A percentile compares a stretch with the other conserved stretches of the same genome.
These are phyloP conservation scores for Physella acuta DNA, from an alignment of 1,140 invertebrate species.

Conservation along the genomic window DNA sequence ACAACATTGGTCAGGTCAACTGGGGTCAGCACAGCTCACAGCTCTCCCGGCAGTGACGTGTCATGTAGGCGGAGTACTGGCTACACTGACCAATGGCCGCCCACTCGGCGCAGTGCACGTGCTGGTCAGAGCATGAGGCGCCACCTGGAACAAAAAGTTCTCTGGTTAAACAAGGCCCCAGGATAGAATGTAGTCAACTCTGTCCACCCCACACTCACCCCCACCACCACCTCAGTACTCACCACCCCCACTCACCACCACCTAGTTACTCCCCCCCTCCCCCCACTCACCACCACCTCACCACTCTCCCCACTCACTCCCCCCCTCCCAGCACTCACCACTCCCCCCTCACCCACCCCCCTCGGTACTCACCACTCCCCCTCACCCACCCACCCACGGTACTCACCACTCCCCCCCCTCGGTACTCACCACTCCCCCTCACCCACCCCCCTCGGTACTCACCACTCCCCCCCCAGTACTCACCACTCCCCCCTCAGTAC, in stretches of 20 bases:
- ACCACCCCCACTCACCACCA: background rate
- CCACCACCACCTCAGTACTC: background rate
- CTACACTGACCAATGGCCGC: constrained; percentile 18
- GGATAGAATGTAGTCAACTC: too few species aligned
- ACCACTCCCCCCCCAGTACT: background rate
- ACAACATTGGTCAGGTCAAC: background rate
- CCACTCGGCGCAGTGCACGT: constrained; percentile 18
- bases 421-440: background rate
- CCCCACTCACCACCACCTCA: background rate
- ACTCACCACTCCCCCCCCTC: background rate
- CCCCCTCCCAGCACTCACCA: background rate
- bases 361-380: background rate
- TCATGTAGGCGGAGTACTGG: constrained; percentile 25
- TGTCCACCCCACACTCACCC: background rate
- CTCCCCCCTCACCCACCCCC: background rate
- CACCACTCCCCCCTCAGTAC: background rate
- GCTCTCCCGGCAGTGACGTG: constrained; percentile 15
- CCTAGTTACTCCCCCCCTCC: background rate
- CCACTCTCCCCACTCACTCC: background rate
- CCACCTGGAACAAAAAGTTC: too few species aligned
- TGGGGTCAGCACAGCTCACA: constrained; percentile 19
- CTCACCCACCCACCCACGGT: background rate
- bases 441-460: background rate
- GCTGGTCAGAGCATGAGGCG: constrained; percentile 7
- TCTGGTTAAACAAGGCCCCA: too few species aligned